Evolutionary conservation across 2,113 vertebrate species (phyloP).

Genomic region (Cavia porcellus): DNA sequence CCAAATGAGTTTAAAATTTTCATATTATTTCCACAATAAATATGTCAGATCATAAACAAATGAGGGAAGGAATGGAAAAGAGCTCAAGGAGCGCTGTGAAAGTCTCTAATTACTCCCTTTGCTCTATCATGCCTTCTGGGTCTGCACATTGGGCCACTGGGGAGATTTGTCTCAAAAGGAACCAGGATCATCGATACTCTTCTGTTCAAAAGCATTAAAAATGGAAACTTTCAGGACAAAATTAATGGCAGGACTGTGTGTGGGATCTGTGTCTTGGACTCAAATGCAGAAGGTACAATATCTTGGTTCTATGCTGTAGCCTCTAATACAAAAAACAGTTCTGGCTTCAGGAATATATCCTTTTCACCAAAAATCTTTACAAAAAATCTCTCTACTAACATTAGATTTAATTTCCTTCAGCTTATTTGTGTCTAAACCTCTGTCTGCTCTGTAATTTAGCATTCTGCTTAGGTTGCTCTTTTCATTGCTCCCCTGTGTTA

Average conservation of each 20-base stretch:
- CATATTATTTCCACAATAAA: not conserved
- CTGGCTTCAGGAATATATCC: not conserved
- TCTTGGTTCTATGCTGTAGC: not conserved
- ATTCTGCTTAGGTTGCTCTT: not conserved
- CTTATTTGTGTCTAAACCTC: not conserved
- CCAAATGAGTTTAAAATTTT: not conserved
- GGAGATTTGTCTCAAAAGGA: conserved; percentile 30
- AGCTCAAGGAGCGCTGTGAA: not conserved
- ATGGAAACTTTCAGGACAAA: not conserved
- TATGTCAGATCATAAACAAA: not conserved
- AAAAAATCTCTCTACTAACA: not conserved
- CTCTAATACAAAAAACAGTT: not conserved
- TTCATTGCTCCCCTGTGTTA: not conserved
- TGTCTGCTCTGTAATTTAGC: not conserved
- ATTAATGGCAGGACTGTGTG: not conserved
- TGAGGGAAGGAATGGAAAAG: not conserved
- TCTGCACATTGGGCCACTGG: not conserved
- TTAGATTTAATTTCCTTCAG: not conserved
- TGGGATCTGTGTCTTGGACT: not conserved
- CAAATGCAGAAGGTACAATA: not conserved
- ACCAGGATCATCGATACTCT: not conserved
- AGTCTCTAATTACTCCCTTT: conserved; percentile 29
- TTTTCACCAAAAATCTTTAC: not conserved
- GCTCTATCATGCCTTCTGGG: not conserved
- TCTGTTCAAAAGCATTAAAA: not conserved